Conservation (phyloP, 1,140 invertebrate genomes). For the Drosophila obscura region DNA sequence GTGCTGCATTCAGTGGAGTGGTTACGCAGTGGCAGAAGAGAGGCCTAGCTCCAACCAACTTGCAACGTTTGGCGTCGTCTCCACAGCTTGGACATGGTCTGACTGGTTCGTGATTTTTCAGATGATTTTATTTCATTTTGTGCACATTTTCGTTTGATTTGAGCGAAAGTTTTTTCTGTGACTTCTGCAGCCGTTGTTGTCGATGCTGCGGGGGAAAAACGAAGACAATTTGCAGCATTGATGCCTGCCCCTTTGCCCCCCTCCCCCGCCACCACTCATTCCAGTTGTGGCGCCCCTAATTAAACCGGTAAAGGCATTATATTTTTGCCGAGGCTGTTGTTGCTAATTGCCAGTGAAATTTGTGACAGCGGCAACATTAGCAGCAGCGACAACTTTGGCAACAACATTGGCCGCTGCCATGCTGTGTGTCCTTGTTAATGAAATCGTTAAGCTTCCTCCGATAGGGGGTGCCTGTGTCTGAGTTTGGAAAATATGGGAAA, state of each 20-base stretch:
- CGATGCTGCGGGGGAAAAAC: slow-evolving; percentile 9
- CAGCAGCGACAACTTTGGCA: slow-evolving; percentile 7
- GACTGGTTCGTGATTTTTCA: slow-evolving; percentile 46
- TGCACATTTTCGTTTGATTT: slow-evolving; percentile 29
- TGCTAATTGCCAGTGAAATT: slow-evolving; percentile 58
- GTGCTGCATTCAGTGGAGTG: slow-evolving; percentile 21
- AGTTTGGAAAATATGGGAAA: too few relatives aligned
- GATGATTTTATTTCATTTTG: slow-evolving; percentile 18
- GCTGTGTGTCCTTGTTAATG: slow-evolving; percentile 49
- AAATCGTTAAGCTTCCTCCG: slow-evolving; percentile 29
- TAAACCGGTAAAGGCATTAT: slow-evolving; percentile 48
- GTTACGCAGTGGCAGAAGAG: too few relatives aligned
- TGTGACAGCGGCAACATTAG: slow-evolving; percentile 30
- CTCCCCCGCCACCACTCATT: too few relatives aligned
- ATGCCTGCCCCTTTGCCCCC: slow-evolving; percentile 8
- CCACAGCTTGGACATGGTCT: slow-evolving; percentile 6
- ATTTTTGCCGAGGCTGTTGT: slow-evolving; percentile 10
- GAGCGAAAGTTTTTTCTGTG: slow-evolving; percentile 44
- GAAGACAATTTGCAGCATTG: slow-evolving; percentile 36
- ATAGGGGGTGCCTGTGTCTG: slow-evolving; percentile 13
- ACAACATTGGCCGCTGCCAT: slow-evolving; percentile 42
- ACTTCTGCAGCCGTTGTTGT: slow-evolving; percentile 9
- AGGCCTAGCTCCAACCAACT: background rate
- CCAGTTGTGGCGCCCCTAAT: slow-evolving; percentile 44
- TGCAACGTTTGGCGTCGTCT: slow-evolving; percentile 13